phyloP scores from a whole-genome alignment of 2,797 vertebrate genomes.

The Enteromius radiatus region DNA sequence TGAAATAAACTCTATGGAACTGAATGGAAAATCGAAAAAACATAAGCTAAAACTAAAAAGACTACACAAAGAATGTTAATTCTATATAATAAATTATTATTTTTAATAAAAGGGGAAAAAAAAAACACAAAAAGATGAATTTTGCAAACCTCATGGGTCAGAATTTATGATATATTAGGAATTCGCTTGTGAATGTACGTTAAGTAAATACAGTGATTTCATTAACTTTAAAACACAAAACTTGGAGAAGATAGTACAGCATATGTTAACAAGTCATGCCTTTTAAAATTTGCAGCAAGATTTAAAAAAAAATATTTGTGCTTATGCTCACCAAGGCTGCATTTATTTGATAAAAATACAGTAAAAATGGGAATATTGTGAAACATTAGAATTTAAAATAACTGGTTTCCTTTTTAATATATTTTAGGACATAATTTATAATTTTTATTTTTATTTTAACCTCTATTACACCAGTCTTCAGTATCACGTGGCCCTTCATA shows the following conservation, averaged over 20 bases:
- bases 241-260: not conserved
- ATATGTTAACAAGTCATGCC: not conserved
- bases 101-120: too few species aligned
- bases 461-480: not conserved
- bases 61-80: too few species aligned
- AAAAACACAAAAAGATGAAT: too few species aligned
- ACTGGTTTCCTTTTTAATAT: not conserved
- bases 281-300: too few species aligned
- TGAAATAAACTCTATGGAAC: not conserved
- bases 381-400: not conserved
- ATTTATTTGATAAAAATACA: not conserved
- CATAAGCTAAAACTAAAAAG: not conserved
- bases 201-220: not conserved
- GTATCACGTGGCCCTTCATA: not conserved
- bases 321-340: not conserved
- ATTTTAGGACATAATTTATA: not conserved
- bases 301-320: too few species aligned
- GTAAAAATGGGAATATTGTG: not conserved
- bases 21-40: not conserved
- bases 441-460: too few species aligned
- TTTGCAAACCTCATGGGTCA: not conserved
- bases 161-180: not conserved
- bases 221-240: not conserved
- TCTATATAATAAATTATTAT: too few species aligned
- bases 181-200: not conserved